Percentiles rank a stretch among this genome's conserved stretches.
Evolutionary conservation across 2,797 vertebrate genomes (phyloP).

Genomic region (Pangasius djambal): DNA sequence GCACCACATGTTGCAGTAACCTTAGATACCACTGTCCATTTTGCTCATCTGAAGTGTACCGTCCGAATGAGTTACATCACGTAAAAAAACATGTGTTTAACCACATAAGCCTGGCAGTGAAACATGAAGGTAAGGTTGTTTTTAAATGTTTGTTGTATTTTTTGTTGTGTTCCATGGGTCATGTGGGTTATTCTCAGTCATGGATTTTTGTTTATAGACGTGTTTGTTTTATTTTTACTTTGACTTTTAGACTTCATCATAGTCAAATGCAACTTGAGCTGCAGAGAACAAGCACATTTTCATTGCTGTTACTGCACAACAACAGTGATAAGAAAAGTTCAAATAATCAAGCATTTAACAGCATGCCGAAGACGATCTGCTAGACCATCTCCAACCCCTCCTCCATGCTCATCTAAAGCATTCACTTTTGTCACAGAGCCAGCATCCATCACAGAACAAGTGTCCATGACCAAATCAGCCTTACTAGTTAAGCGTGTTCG

Average conservation of each 20-base stretch:
- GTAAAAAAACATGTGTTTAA: neutral
- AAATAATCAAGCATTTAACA: neutral
- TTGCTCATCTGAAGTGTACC: neutral
- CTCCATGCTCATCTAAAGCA: neutral
- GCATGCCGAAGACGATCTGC: neutral
- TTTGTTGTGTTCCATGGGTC: neutral
- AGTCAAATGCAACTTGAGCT: neutral
- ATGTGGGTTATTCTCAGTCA: too few species aligned
- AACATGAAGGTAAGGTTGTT: neutral
- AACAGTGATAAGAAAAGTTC: neutral
- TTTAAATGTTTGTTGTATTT: neutral
- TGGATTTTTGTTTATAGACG: neutral
- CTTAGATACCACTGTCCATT: neutral
- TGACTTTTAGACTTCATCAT: neutral
- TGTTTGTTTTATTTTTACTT: neutral
- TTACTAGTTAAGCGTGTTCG: neutral
- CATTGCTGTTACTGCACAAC: neutral
- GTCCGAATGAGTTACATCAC: neutral
- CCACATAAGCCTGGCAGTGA: neutral
- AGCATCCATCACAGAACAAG: neutral
- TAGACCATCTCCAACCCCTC: neutral
- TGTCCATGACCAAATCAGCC: neutral
- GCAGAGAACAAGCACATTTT: neutral
- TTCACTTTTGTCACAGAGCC: neutral
- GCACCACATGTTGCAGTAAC: neutral